Evolutionary conservation across 2,888 invertebrate genomes (phyloP), one percentile per base, ranked within the genome.

Genomic region (Zelleria hepariella): DNA sequence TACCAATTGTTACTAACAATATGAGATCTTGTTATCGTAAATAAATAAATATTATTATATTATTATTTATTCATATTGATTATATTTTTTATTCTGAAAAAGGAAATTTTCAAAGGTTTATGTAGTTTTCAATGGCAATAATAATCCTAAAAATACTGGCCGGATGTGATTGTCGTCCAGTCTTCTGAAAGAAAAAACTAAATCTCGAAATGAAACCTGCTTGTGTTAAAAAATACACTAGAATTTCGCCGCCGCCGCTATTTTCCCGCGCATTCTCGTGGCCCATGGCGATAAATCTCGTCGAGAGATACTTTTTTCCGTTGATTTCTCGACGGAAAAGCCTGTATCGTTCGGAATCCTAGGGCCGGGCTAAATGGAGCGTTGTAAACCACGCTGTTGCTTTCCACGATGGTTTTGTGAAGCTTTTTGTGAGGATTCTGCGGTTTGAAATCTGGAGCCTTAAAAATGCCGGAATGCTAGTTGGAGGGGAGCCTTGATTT

Each of bases 261-360:
- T n/a, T 42, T 42, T 25, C 23, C n/a, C 53, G 25, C 25, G 53
- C 53, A 24, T n/a, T 53, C 25, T 15, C 53, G 10, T 4, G 10
- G 2, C 53, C 7, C 53, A 32, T 32, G 24, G 48, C 20, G 57
- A 57, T 57, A 57, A 57, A 57, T 57, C 47, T 47, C 47, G 47
- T 57, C 21, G 48, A 27, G 23, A 57, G 57, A 47, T 57, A 47
- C 47, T 48, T 57, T 57, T 57, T 57, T 54, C 54, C 15, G 55
- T 32, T 48, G 57, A 58, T 53, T 58, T 58, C 54, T 54, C 18
- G 54, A 59, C 54, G 59, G 10, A 42, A 54, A 53, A 21, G 20
- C 48, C 21, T 7, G n/a, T 27, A 52, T 42, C 32, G 15, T 42
- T 23, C 10, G 52, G 52, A 48, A 52, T 52, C 23, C 32, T 42